Evolutionary conservation across 2,797 vertebrate species (phyloP).

Genomic region (Poeciliopsis gracilis): DNA sequence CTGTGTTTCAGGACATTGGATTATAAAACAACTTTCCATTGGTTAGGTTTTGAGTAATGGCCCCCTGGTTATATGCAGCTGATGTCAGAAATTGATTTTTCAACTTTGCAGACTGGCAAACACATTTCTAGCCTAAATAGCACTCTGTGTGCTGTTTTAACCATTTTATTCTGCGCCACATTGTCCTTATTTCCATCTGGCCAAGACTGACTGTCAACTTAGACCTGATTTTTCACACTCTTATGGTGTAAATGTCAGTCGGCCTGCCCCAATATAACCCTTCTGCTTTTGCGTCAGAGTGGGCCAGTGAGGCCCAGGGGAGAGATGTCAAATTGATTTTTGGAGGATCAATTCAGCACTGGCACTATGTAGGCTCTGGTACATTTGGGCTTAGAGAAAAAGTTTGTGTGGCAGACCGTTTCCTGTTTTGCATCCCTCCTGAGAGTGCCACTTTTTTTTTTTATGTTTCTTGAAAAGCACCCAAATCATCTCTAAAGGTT

Average conservation of each 20-base stretch:
- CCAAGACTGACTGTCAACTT: constrained; percentile 42
- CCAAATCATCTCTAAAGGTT: constrained; percentile 38
- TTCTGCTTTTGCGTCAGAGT: constrained; percentile 63
- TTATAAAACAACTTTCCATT: constrained; percentile 24
- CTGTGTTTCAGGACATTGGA: not conserved
- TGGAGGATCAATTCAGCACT: constrained; percentile 68
- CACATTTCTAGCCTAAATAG: constrained; percentile 12
- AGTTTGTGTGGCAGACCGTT: constrained; percentile 32
- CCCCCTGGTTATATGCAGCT: constrained; percentile 13
- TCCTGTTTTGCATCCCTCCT: constrained; percentile 41
- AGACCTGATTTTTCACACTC: constrained; percentile 57
- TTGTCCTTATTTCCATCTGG: constrained; percentile 40
- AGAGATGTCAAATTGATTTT: constrained; percentile 73
- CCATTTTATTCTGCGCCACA: constrained; percentile 35
- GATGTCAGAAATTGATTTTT: constrained; percentile 21
- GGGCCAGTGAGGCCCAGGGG: constrained; percentile 65
- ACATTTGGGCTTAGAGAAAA: constrained; percentile 47
- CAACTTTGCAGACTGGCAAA: constrained; percentile 11
- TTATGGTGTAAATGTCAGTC: constrained; percentile 63
- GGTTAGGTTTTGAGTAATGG: constrained; percentile 14
- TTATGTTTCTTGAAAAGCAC: constrained; percentile 46
- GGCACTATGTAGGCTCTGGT: constrained; percentile 51
- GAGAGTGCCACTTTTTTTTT: constrained; percentile 22
- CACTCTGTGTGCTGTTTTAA: constrained; percentile 19
- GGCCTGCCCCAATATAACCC: constrained; percentile 71